Base-by-base conservation (phyloP, 2,888 invertebrate species). In the Hipparchia sbordonii region DNA sequence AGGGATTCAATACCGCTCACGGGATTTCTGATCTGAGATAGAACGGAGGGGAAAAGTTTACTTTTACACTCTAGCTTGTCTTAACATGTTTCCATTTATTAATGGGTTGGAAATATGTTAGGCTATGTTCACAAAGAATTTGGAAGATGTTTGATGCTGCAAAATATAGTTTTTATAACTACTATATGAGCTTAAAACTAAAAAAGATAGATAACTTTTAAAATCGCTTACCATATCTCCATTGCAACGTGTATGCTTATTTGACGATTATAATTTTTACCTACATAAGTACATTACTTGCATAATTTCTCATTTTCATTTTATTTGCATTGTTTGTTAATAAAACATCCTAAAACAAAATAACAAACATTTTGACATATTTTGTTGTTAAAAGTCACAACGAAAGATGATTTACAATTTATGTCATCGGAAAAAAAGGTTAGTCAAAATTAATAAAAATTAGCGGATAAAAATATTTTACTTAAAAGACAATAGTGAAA, bases 231-330 rank as follows among this genome's bases (percentile, higher is more conserved):
- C 82, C 80, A 79, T 82, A 76, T 75, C 75, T 77, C 80, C 81
- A 82, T 82, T 79, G 81, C 80, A 76, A 77, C 76, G 77, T 75
- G 61, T 76, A 74, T 72, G 74, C 70, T 59, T 72, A 77, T 75
- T 67, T 59, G 23, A 60, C 12, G 12, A 65, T 70, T 63, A 70
- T 45, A 65, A 70, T 51, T 54, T 13, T 72, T 76, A n/a, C 57
- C 54, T 61, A 67, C 67, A 74, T 67, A 69, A 13, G 68, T 59
- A 54, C 63, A 67, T 56, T 70, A 79, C 81, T 81, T 80, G 77
- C 72, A 77, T 67, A 77, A 79, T 82, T 82, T 81, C 73, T 76
- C 81, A 81, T 81, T 79, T 79, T 80, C 79, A 71, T 71, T 48
- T 59, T 69, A 62, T 48, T 39, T 51, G 72, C 23, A 63, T 56